phyloP scores from a whole-genome alignment of 1,140 invertebrate genomes.

The Leptinotarsa defecta region DNA sequence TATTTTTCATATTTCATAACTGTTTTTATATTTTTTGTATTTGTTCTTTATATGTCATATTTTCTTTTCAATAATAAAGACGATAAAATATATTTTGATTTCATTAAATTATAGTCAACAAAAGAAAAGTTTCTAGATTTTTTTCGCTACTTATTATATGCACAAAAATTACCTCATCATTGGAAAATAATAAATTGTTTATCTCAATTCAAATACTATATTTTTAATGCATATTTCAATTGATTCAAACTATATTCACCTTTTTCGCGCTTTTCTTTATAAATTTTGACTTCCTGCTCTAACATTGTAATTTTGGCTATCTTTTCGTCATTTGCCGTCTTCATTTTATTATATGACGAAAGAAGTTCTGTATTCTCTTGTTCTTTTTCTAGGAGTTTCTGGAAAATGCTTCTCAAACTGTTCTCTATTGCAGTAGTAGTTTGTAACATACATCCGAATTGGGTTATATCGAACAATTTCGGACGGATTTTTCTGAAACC shows the following conservation, averaged over 20 bases:
- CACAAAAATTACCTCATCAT: no score
- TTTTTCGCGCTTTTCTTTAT: slow-evolving; percentile 26
- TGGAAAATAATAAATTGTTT: no score
- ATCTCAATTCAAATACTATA: no score
- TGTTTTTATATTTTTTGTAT: no score
- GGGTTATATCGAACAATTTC: slow-evolving; percentile 37
- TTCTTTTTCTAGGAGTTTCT: slow-evolving; percentile 21
- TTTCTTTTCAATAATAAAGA: no score
- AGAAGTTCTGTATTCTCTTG: slow-evolving; percentile 26
- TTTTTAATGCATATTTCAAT: no score
- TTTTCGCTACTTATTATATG: no score
- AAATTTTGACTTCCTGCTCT: slow-evolving; percentile 28
- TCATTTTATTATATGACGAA: neutral
- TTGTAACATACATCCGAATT: slow-evolving; percentile 39
- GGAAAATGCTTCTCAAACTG: slow-evolving; percentile 20
- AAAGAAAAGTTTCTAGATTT: no score
- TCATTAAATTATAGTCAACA: no score
- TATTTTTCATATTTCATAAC: no score
- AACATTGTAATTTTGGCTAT: slow-evolving; percentile 25
- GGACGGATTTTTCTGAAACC: slow-evolving; percentile 16
- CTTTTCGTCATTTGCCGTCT: slow-evolving; percentile 11
- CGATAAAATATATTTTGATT: no score
- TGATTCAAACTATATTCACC: neutral
- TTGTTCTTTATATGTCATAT: no score
- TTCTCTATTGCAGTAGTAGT: slow-evolving; percentile 33